Conservation (phyloP, 2,113 vertebrate species). For the Ardeotis arabs region DNA sequence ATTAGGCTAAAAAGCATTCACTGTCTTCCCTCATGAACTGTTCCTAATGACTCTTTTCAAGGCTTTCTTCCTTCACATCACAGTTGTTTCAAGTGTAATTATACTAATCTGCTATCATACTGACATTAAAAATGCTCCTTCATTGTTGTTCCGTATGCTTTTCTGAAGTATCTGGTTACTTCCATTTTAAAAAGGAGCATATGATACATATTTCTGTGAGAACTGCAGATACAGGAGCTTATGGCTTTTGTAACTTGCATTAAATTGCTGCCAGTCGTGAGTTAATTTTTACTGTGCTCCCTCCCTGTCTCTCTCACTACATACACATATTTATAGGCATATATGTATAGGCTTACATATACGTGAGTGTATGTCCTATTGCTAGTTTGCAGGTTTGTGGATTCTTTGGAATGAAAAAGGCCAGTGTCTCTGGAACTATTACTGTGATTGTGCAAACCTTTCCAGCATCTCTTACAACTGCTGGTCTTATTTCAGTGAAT, state of each 20-base stretch:
- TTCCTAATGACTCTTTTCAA: background rate
- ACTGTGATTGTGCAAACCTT: background rate
- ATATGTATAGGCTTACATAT: background rate
- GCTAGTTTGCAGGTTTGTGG: background rate
- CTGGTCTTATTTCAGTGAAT: background rate
- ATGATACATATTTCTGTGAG: background rate
- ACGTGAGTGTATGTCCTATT: background rate
- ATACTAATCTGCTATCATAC: background rate
- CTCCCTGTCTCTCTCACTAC: background rate
- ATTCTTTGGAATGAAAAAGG: background rate
- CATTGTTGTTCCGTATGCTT: background rate
- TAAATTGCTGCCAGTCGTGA: background rate
- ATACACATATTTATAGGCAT: accelerated
- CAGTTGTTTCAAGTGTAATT: background rate
- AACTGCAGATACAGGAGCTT: background rate
- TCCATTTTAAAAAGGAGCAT: background rate
- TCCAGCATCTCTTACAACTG: background rate
- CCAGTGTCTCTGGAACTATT: background rate
- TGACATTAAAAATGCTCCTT: background rate
- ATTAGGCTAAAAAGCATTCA: background rate
- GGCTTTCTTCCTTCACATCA: background rate
- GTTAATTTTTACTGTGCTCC: background rate
- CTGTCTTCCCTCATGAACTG: background rate
- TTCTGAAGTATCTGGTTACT: background rate
- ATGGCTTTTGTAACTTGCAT: background rate